Conservation (phyloP, 1,140 invertebrate species). For the Eupeodes corollae region DNA sequence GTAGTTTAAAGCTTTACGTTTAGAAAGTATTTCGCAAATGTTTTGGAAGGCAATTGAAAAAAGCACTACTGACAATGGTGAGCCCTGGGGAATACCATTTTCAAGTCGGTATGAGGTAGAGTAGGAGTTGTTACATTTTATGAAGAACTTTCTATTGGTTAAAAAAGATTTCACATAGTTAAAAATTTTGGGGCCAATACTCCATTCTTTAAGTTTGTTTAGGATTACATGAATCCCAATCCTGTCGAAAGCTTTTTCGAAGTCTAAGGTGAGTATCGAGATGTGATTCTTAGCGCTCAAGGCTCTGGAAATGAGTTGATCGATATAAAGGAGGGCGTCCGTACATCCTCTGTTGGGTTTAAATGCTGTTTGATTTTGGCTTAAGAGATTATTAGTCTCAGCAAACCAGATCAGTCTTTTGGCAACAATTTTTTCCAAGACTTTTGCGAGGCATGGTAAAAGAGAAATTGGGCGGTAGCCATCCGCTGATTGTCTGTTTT, state of each 20-base stretch:
- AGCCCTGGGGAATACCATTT: constrained; percentile 10
- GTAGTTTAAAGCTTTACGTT: constrained; percentile 4
- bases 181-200: constrained; percentile 1
- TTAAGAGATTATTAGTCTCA: constrained; percentile 3
- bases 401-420: constrained; percentile 5
- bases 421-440: constrained; percentile 13
- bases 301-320: background rate
- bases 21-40: background rate
- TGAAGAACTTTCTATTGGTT: background rate
- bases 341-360: too few relatives aligned
- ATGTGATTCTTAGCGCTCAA: background rate
- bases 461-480: constrained; percentile 17
- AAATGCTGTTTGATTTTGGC: constrained; percentile 17
- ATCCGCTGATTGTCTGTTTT: constrained; percentile 4
- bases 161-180: constrained; percentile 1
- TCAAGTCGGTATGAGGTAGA: background rate
- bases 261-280: background rate
- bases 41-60: constrained; percentile 11
- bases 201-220: background rate
- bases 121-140: background rate
- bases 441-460: constrained; percentile 10
- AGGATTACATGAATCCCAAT: background rate
- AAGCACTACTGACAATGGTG: constrained; percentile 7
- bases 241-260: constrained; percentile 2
- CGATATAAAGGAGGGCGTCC: background rate